Conservation (phyloP, 2,888 invertebrate genomes). For the Dromius quadrimaculatus region DNA sequence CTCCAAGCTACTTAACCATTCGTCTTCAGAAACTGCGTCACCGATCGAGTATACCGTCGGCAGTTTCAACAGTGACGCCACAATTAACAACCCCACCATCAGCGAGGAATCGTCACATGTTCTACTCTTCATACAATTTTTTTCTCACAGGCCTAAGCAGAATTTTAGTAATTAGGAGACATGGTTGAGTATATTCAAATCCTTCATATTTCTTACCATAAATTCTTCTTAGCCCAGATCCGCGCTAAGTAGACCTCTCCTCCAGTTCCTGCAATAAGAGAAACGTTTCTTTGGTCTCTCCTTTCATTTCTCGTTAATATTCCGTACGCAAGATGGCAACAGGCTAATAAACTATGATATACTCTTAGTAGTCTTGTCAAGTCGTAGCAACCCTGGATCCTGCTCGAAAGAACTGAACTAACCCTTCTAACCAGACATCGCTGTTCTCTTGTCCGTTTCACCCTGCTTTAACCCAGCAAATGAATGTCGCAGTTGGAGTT, state of each 20-base stretch:
- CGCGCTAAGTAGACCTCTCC: neutral
- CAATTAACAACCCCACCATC: too few species aligned
- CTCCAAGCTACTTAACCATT: too few species aligned
- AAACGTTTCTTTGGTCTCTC: constrained; percentile 25
- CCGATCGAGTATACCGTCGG: too few species aligned
- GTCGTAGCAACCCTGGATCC: neutral
- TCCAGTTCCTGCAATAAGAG: constrained; percentile 30
- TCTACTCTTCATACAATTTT: too few species aligned
- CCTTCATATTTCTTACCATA: too few species aligned
- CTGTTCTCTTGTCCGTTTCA: constrained; percentile 20
- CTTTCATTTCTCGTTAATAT: constrained; percentile 39
- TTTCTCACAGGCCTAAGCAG: too few species aligned
- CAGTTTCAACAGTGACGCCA: too few species aligned
- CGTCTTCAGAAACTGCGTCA: too few species aligned
- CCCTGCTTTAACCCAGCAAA: too few species aligned
- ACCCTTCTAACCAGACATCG: neutral
- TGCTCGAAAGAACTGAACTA: constrained; percentile 28
- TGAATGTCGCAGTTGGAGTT: constrained; percentile 27
- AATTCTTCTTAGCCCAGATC: constrained; percentile 6
- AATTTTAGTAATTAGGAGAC: too few species aligned
- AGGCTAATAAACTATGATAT: constrained; percentile 47
- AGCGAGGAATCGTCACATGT: too few species aligned
- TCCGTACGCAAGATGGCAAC: constrained; percentile 49
- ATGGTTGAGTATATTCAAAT: too few species aligned
- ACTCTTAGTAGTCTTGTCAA: constrained; percentile 11